Evolutionary conservation across 2,888 invertebrate genomes (phyloP), one percentile per base, ranked within the genome.

Genomic region (Himalopsyche kuldschensis): DNA sequence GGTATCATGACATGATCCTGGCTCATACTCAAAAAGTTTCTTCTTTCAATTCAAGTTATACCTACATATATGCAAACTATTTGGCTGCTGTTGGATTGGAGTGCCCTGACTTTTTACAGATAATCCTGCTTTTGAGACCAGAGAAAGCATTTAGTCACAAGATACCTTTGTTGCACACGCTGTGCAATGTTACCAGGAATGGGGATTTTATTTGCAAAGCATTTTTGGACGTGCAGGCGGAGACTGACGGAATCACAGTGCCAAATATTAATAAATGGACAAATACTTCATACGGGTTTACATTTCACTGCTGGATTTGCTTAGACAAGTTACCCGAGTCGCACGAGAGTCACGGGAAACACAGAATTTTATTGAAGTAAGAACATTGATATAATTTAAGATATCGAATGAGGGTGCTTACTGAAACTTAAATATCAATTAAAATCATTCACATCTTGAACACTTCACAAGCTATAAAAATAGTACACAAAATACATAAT

Each of bases 211-310:
- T 90, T 2, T 92, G 92, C 77, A 89, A 90, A 0, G 90, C 92
- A 86, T 93, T 92, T 88, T 91, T 93, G 85, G 91, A 91, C 86
- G 89, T 93, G 17, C 90, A 91, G 87, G 89, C 87, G 85, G 88
- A 88, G 47, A 88, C 88, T 86, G 92, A 92, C 87, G 93, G 93
- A 31, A 92, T 94, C 78, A 88, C 89, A n/a, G 90, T 93, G 69
- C 91, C 93, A 1, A 91, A 91, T 75, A 91, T 93, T 47, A 90
- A 90, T 79, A 92, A 91, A 87, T 94, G 93, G 93, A 91, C 92
- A 6, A 92, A 93, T 83, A 91, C 91, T 17, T 88, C 90, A 1
- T 91, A 90, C 87, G 93, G 93, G n/a, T 93, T 94, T 87, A 91
- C 92, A 35, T 93, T 94, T 87, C 93, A 93, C 87, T 90, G 91